Conservation (phyloP, 1,140 invertebrate species). For the Rhyzopertha dominica region DNA sequence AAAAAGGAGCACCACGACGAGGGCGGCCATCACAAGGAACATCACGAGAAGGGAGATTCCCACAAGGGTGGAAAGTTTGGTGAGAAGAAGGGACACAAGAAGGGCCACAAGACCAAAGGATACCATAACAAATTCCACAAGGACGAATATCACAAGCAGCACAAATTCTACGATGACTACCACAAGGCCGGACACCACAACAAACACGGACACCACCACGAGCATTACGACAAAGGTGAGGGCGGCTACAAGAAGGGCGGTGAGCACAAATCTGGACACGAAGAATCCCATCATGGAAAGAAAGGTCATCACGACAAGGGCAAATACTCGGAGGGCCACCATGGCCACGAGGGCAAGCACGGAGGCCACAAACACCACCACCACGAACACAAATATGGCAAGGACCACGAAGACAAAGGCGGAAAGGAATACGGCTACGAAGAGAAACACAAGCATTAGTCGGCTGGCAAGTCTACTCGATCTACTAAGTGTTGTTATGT, state of each 20-base stretch:
- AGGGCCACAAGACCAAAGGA: slow-evolving; percentile 66
- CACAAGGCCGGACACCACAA: slow-evolving; percentile 71
- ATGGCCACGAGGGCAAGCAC: too few species aligned
- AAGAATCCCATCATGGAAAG: too few species aligned
- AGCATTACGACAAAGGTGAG: too few species aligned
- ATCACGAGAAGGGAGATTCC: slow-evolving; percentile 68
- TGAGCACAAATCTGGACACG: too few species aligned
- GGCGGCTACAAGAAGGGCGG: too few species aligned
- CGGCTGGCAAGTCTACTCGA: too few species aligned
- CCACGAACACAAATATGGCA: too few species aligned
- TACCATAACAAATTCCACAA: slow-evolving; percentile 76
- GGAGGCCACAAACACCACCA: too few species aligned
- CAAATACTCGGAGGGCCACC: too few species aligned
- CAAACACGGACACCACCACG: too few species aligned
- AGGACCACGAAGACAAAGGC: slow-evolving; percentile 58
- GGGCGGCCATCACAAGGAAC: slow-evolving; percentile 57
- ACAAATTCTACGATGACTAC: slow-evolving; percentile 77
- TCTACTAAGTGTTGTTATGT: too few species aligned
- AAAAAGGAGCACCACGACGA: slow-evolving; percentile 70
- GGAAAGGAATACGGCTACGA: slow-evolving; percentile 64
- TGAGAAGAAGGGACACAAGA: slow-evolving; percentile 75
- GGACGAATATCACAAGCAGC: slow-evolving; percentile 77
- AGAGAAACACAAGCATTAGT: slow-evolving; percentile 35
- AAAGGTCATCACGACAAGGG: too few species aligned
- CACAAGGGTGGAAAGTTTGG: slow-evolving; percentile 69